Evolutionary conservation across 2,888 invertebrate genomes (phyloP).

Genomic region (Paralinhomoeus sp.): DNA sequence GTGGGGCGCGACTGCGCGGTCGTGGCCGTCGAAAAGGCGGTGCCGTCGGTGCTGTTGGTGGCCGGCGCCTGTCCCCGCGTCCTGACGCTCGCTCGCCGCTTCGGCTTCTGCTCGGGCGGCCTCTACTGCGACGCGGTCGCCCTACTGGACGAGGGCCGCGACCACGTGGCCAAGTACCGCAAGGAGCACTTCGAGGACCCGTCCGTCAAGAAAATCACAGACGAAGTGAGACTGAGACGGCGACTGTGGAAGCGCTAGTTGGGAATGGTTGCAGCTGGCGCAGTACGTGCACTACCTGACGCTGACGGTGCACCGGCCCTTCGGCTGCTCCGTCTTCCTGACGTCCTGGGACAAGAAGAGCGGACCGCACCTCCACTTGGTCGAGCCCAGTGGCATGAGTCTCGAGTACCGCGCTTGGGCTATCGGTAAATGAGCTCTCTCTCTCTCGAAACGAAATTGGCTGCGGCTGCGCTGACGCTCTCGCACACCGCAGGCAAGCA

Average conservation of each 20-base stretch:
- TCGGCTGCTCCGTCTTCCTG: conserved; percentile 72
- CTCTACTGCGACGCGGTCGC: conserved; percentile 21
- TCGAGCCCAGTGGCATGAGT: conserved; percentile 87
- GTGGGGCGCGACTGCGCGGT: conserved; percentile 87
- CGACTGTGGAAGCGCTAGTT: too few species aligned
- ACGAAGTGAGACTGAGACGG: too few species aligned
- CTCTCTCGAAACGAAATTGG: too few species aligned
- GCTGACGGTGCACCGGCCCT: conserved; percentile 89
- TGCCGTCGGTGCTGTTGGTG: conserved; percentile 58
- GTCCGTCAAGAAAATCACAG: conserved; percentile 43
- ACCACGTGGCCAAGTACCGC: conserved; percentile 79
- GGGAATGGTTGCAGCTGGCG: conserved; percentile 46
- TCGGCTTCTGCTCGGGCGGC: conserved; percentile 10
- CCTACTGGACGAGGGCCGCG: conserved; percentile 39
- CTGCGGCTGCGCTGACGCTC: too few species aligned
- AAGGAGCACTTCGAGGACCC: conserved; percentile 65
- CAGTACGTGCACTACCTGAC: conserved; percentile 97
- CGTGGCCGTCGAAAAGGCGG: conserved; percentile 85
- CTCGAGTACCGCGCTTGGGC: conserved; percentile 93
- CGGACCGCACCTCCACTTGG: conserved; percentile 58
- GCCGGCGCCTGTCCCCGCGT: background rate
- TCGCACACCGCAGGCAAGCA: conserved; percentile 41
- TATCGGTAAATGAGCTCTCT: conserved; percentile 38
- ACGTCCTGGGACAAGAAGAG: conserved; percentile 32
- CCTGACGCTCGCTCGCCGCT: background rate